These are phyloP conservation scores for Spinus pinus DNA, from an alignment of 2,797 vertebrate species.

Conservation along the genomic window DNA sequence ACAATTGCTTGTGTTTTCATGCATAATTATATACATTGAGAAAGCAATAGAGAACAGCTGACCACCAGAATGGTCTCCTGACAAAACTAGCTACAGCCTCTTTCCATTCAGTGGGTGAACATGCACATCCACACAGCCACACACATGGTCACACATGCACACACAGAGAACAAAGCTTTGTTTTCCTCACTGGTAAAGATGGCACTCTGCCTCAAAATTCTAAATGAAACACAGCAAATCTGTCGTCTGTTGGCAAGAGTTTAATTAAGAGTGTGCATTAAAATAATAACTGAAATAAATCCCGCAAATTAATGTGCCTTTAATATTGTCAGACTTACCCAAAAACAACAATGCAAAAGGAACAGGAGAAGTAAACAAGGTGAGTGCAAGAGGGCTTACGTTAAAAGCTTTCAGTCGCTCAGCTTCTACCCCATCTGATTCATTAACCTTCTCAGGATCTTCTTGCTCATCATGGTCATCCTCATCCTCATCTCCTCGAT, in stretches of 20 bases:
- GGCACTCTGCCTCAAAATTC: slow-evolving; percentile 66
- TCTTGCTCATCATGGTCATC: slow-evolving; percentile 83
- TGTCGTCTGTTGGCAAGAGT: slow-evolving; percentile 62
- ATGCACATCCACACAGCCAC: slow-evolving; percentile 69
- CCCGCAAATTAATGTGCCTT: slow-evolving; percentile 63
- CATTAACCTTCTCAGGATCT: slow-evolving; percentile 79
- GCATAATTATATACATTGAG: slow-evolving; percentile 73
- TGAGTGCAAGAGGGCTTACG: slow-evolving; percentile 70
- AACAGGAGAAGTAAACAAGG: slow-evolving; percentile 20
- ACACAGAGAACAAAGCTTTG: slow-evolving; percentile 65
- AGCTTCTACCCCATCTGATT: slow-evolving; percentile 81
- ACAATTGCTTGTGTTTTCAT: slow-evolving; percentile 71
- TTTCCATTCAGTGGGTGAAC: slow-evolving; percentile 55
- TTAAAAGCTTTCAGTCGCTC: slow-evolving; percentile 86
- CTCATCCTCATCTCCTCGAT: slow-evolving; percentile 81
- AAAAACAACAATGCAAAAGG: slow-evolving; percentile 51
- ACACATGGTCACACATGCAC: slow-evolving; percentile 42
- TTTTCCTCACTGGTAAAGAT: slow-evolving; percentile 45
- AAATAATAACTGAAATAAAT: slow-evolving; percentile 34
- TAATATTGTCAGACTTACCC: slow-evolving; percentile 60
- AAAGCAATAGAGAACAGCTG: slow-evolving; percentile 65
- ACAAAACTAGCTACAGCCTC: slow-evolving; percentile 52
- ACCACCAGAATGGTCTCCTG: slow-evolving; percentile 44
- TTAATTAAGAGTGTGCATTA: slow-evolving; percentile 49
- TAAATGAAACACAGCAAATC: slow-evolving; percentile 73